Percentiles rank a stretch among this genome's conserved stretches.
Evolutionary conservation across 2,888 invertebrate species (phyloP).

Genomic region (Coleophora deauratella): DNA sequence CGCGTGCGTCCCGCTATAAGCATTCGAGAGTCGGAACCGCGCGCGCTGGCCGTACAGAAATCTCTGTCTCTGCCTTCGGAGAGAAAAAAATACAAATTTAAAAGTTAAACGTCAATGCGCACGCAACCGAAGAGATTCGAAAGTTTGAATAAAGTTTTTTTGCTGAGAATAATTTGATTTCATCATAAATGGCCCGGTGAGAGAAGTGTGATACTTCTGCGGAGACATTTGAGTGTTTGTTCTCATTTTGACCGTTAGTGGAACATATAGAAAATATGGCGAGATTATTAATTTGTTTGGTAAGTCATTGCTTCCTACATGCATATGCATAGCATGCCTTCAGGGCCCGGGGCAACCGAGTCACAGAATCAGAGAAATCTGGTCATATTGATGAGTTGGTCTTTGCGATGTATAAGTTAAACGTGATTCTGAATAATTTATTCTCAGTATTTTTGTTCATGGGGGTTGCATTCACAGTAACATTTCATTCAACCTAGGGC

Average conservation of each 20-base stretch:
- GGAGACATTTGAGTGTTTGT: slow-evolving; percentile 7
- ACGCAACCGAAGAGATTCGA: slow-evolving; percentile 8
- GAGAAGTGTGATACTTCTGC: slow-evolving; percentile 5
- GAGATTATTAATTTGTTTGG: slow-evolving; percentile 3
- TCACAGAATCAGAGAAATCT: too few relatives aligned
- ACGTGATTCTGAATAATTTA: too few relatives aligned
- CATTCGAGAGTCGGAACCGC: too few relatives aligned
- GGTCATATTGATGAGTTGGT: too few relatives aligned
- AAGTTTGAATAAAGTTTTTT: slow-evolving; percentile 6
- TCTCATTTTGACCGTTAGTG: not conserved
- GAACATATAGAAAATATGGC: not conserved
- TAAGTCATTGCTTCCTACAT: not conserved
- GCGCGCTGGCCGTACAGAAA: too few relatives aligned
- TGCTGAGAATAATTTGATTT: not conserved
- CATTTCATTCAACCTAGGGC: too few relatives aligned
- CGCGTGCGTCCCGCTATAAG: not conserved
- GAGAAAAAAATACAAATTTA: slow-evolving; percentile 3
- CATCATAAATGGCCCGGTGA: slow-evolving; percentile 8
- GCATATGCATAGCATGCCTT: not conserved
- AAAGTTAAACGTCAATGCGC: slow-evolving; percentile 2
- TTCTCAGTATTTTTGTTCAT: too few relatives aligned
- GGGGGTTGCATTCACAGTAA: too few relatives aligned
- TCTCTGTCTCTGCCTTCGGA: too few relatives aligned
- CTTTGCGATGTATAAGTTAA: too few relatives aligned
- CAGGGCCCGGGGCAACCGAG: too few relatives aligned